phyloP scores from a whole-genome alignment of 2,113 vertebrate genomes.

The Triplophysa siluroides region DNA sequence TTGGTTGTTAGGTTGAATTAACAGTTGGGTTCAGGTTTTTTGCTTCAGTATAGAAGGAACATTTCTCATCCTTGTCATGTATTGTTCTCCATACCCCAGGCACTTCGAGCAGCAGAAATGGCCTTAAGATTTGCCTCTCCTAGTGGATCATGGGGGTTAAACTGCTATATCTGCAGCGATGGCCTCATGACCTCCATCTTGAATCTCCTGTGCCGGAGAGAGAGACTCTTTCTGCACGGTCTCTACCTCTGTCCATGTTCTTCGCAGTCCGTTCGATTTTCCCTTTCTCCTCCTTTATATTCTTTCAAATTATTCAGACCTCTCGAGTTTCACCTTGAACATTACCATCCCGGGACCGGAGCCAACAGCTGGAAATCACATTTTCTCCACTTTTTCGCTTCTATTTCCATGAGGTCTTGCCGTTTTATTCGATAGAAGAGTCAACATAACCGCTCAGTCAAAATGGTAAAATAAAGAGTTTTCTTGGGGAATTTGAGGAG shows the following conservation, averaged over 20 bases:
- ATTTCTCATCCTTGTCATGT: background rate
- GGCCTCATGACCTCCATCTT: background rate
- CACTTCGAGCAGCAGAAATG: background rate
- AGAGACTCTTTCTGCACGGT: background rate
- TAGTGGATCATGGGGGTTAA: background rate
- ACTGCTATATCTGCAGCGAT: background rate
- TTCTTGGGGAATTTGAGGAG: background rate
- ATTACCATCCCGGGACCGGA: background rate
- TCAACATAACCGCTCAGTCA: background rate
- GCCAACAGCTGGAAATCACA: background rate
- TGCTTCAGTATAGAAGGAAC: background rate
- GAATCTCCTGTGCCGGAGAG: conserved; percentile 10
- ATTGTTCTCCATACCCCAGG: background rate
- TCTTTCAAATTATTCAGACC: conserved; percentile 25
- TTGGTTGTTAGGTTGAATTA: background rate
- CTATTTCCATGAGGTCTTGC: background rate
- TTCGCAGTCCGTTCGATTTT: background rate
- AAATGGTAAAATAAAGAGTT: background rate
- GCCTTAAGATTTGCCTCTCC: background rate
- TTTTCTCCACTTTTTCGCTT: background rate
- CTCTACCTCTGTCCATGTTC: conserved; percentile 36
- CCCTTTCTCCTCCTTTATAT: background rate
- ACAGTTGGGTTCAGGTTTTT: background rate
- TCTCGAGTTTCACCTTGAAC: background rate
- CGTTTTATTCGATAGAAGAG: background rate